Base-by-base conservation (phyloP, 2,113 vertebrate species). In the Melanerpes formicivorus region DNA sequence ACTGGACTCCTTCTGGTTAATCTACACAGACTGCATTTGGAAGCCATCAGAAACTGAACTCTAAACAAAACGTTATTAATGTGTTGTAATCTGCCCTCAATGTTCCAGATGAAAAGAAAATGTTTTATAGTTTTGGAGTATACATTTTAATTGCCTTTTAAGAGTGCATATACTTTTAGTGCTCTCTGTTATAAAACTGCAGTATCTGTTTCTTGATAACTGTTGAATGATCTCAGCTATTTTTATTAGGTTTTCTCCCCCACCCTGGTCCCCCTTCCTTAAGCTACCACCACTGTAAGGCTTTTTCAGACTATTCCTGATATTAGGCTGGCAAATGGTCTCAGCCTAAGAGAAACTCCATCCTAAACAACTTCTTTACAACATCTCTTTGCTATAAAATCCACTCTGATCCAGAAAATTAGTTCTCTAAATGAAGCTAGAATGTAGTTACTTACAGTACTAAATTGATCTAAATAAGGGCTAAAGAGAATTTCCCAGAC, bases 41-140 rank as follows among this genome's bases (percentile, higher is more conserved):
- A 98, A 98, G 98, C 98, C 98, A 98, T 99, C 98, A 98, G 98
- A 98, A 98, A 98, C 98, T 98, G 98, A 98, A 98, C 98, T 98
- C 98, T 99, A 99, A 99, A 99, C 98, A 99, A 99, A 98, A 98
- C 96, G 97, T 98, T 98, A 98, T 98, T 98, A 98, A 98, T 98
- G 98, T 98, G 97, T 98, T 98, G 98, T 98, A 99, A 99, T 99
- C 98, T 98, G 98, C 98, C 98, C 98, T 98, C 97, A 97, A 98
- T 97, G 97, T 98, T 98, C 97, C 98, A 99, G 98, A 98, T 99
- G 98, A 98, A 99, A 98, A 98, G 97, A 98, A 97, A 98, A 98
- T 97, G 97, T 98, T 99, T 99, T 98, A 98, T 98, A 98, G 98
- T 98, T 98, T 97, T 97, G 93, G 94, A 97, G 97, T 97, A 97